phyloP scores from a whole-genome alignment of 92 coral and sea anemone species.

The Virgularia gustaviana region DNA sequence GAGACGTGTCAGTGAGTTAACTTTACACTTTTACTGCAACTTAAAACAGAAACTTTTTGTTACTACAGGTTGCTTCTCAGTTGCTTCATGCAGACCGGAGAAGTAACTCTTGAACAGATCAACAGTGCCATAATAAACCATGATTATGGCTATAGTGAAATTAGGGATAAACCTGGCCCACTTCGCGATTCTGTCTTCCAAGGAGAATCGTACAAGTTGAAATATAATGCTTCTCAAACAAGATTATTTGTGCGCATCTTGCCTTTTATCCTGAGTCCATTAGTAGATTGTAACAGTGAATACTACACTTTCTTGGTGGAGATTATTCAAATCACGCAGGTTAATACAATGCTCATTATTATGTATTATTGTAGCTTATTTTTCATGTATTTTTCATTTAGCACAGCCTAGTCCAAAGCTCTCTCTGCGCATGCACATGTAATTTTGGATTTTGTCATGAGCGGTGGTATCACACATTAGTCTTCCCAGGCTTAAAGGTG shows the following conservation, averaged over 20 bases:
- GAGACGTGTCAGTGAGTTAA: too few relatives aligned
- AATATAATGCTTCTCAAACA: background rate
- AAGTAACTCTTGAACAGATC: background rate
- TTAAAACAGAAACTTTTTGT: too few relatives aligned
- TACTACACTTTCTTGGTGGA: conserved; percentile 16
- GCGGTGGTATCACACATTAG: too few relatives aligned
- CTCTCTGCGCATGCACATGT: too few relatives aligned
- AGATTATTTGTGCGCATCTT: background rate
- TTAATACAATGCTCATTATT: too few relatives aligned
- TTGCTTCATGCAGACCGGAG: background rate
- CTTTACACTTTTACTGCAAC: too few relatives aligned
- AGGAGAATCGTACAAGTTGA: background rate
- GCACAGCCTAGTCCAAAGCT: too few relatives aligned
- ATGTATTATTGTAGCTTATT: too few relatives aligned
- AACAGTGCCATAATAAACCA: background rate
- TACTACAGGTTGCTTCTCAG: background rate
- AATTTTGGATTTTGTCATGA: too few relatives aligned
- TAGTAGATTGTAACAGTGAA: background rate
- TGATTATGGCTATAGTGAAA: conserved; percentile 16
- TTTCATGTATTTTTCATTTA: too few relatives aligned
- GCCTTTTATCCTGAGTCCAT: background rate
- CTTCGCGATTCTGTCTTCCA: conserved; percentile 5
- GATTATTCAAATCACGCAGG: conserved; percentile 16
- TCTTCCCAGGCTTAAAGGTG: too few relatives aligned
- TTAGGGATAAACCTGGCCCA: conserved; percentile 22